These are phyloP conservation scores for Ephestia elutella DNA, from an alignment of 1,140 invertebrate species.

Conservation along the genomic window DNA sequence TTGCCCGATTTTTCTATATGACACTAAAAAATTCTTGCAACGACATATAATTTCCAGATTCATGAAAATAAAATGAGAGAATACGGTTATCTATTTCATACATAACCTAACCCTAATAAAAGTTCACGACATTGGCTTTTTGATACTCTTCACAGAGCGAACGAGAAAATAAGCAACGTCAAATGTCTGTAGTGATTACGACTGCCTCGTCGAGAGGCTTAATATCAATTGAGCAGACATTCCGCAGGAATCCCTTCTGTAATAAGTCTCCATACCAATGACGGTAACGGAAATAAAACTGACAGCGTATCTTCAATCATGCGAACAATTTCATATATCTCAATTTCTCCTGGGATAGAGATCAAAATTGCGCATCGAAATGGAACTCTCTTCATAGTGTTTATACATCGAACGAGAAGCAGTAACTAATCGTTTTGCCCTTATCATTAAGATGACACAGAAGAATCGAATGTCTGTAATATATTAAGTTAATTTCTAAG, in stretches of 20 bases:
- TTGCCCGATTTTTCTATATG: too few relatives aligned
- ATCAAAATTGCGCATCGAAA: not conserved
- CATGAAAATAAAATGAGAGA: too few relatives aligned
- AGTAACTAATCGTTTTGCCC: not conserved
- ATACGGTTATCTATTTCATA: too few relatives aligned
- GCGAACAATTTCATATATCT: not conserved
- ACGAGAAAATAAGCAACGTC: not conserved
- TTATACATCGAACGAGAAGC: not conserved
- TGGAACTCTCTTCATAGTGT: not conserved
- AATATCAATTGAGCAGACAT: not conserved
- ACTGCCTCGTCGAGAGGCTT: not conserved
- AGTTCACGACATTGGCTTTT: too few relatives aligned
- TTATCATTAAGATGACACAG: not conserved
- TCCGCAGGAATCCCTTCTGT: not conserved
- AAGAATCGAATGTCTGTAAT: not conserved
- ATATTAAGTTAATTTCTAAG: not conserved
- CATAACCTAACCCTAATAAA: too few relatives aligned
- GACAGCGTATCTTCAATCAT: not conserved
- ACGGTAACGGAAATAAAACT: not conserved
- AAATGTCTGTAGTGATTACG: not conserved
- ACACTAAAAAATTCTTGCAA: too few relatives aligned
- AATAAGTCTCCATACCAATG: conserved; percentile 6
- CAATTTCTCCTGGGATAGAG: not conserved
- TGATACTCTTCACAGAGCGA: not conserved
- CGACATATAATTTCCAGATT: too few relatives aligned